Evolutionary conservation across 2,113 vertebrate genomes (phyloP).

Genomic region (Pseudopipra pipra): DNA sequence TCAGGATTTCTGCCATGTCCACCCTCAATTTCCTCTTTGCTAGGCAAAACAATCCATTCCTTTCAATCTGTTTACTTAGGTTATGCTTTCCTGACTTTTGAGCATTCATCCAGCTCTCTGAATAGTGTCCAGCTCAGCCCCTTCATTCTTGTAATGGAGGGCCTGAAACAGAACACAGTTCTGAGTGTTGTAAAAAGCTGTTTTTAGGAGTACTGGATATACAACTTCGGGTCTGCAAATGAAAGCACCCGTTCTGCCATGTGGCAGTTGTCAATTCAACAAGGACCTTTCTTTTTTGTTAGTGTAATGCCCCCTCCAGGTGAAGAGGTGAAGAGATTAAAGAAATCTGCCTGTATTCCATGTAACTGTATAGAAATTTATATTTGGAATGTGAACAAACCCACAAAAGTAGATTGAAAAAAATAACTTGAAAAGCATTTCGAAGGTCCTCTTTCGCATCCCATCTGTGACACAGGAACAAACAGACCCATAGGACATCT

Average conservation of each 20-base stretch:
- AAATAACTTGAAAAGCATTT: not conserved
- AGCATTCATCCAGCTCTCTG: not conserved
- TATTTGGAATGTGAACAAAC: not conserved
- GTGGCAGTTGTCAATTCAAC: not conserved
- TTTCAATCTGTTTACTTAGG: slow-evolving; percentile 21
- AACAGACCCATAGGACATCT: not conserved
- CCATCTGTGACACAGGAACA: not conserved
- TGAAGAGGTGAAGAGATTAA: slow-evolving; percentile 34
- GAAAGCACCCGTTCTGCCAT: not conserved
- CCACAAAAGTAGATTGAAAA: not conserved
- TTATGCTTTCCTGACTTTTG: slow-evolving; percentile 3
- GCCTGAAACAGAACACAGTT: not conserved
- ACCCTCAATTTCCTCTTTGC: slow-evolving; percentile 46
- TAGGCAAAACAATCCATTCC: slow-evolving; percentile 18
- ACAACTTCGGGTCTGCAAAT: not conserved
- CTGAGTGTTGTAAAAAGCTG: not conserved
- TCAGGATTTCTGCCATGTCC: slow-evolving; percentile 29
- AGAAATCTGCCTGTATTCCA: not conserved
- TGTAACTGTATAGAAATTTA: not conserved
- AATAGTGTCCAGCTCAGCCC: not conserved
- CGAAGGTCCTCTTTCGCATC: not conserved
- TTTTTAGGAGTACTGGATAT: not conserved
- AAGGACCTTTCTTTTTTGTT: not conserved
- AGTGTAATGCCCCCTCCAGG: not conserved
- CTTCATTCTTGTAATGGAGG: not conserved